Evolutionary conservation across 2,113 vertebrate genomes (phyloP), one percentile per base, ranked within the genome.

Genomic region (Fukomys damarensis): DNA sequence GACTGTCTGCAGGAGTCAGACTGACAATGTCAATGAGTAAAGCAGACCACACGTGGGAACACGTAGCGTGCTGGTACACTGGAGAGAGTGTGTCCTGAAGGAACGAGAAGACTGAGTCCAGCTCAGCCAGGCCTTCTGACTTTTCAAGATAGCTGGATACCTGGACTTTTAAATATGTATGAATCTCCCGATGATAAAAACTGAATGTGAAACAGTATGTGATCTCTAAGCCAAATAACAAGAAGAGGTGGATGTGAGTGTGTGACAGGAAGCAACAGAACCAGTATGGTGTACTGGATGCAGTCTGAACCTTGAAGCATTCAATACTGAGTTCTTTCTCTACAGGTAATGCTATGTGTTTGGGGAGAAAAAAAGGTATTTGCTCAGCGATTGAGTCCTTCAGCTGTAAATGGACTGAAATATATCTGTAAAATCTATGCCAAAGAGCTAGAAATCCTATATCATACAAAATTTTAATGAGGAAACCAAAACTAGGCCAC

Each of bases 401-500:
- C 22, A 46, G 7, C 20, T 83, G 1, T 52, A 92, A 89, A 6
- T 74, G 43, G n/a, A 68, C 14, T 93, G 38, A 95, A 89, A 82
- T 38, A 38, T 70, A 83, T 54, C 17, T 79, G 84, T 66, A 92
- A 94, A 56, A 83, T 52, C 30, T 92, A 52, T 66, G 56, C 49
- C 68, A 85, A 52, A 81, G 20, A 82, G 43, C 38, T 26, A 28
- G 72, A 89, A 86, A 83, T 72, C 91, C 52, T 68, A 7, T 93
- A 43, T 86, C 41, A 52, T 86, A 83, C 89, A 86, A 22, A 91
- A 65, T 41, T 46, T 70, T 95, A 90, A 89, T 68, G 54, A 86
- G 83, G 46, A 94, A 95, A 94, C n/a, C 56, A 79, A 92, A 87
- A 68, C 49, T 61, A 94, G 63, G 49, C 16, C 52, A 88, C 24